Conservation (phyloP, 2,797 vertebrate species). For the Neostethus bicornis region DNA sequence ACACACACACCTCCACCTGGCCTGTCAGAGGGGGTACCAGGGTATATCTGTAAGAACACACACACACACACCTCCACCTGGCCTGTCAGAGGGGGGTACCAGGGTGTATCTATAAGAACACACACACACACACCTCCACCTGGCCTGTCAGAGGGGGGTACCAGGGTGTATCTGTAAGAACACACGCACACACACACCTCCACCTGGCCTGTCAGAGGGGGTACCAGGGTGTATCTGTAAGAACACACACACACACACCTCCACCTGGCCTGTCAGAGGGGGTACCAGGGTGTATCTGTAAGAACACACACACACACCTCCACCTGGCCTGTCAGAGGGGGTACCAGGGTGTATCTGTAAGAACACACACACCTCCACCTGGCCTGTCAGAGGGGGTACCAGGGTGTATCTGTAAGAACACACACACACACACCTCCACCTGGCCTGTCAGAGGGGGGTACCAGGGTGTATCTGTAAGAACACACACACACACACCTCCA, state of each 20-base stretch:
- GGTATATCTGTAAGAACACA: constrained; percentile 90
- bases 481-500: constrained; percentile 92
- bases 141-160: constrained; percentile 93
- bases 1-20: constrained; percentile 91
- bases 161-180: constrained; percentile 90
- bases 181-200: constrained; percentile 88
- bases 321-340: constrained; percentile 95
- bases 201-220: constrained; percentile 95
- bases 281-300: constrained; percentile 93
- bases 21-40: constrained; percentile 94
- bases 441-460: constrained; percentile 93
- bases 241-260: constrained; percentile 88
- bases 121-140: constrained; percentile 90
- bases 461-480: constrained; percentile 90
- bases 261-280: constrained; percentile 93
- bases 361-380: constrained; percentile 92
- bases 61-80: constrained; percentile 91
- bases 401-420: constrained; percentile 92
- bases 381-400: constrained; percentile 92
- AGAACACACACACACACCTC: constrained; percentile 80
- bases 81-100: constrained; percentile 94
- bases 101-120: constrained; percentile 92
- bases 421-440: constrained; percentile 90
- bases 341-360: constrained; percentile 93
- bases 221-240: constrained; percentile 93